Evolutionary conservation across 2,888 invertebrate species (phyloP), one percentile per base, ranked within the genome.

Genomic region (Gymnosoma rotundatum): DNA sequence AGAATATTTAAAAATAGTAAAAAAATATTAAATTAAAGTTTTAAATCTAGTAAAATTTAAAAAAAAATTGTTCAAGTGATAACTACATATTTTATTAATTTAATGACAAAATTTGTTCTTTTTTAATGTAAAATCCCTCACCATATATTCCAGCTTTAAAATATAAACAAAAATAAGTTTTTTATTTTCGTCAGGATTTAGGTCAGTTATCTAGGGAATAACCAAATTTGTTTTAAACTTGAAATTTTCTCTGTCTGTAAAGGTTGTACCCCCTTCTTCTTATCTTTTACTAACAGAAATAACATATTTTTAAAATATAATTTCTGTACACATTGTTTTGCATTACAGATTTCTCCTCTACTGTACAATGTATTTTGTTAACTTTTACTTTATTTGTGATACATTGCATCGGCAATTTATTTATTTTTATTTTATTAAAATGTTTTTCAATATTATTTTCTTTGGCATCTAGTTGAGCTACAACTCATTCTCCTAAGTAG

Each of bases 371-470:
- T n/a, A 8, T 70, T 70, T 8, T n/a, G 10, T 64, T 74, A 2
- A 58, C 45, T 48, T 48, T 20, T 20, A 50, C 12, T 38, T 67
- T 38, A 45, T 52, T 54, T 38, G 25, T 14, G 42, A 25, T 20
- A 60, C 21, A 69, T 61, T 67, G 48, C 60, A 69, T 76, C 38
- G 38, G 21, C 60, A 58, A 48, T 25, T 14, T 21, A 54, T 48
- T 32, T 32, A 5, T 32, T 5, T 32, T 32, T 32, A 7, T 64
- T 63, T 12, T 83, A 20, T 38, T 25, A 54, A 73, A 66, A 74
- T 61, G 18, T 67, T 83, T 78, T 82, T 48, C 72, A 60, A 72
- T 78, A 66, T 52, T 36, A 69, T 66, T 38, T 54, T 80, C 58
- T 58, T 25, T 61, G 45, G 42, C 21, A 58, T n/a, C 21, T 38